These are phyloP conservation scores for Ormyrus nitidulus DNA, from an alignment of 2,888 invertebrate genomes.

Conservation along the genomic window DNA sequence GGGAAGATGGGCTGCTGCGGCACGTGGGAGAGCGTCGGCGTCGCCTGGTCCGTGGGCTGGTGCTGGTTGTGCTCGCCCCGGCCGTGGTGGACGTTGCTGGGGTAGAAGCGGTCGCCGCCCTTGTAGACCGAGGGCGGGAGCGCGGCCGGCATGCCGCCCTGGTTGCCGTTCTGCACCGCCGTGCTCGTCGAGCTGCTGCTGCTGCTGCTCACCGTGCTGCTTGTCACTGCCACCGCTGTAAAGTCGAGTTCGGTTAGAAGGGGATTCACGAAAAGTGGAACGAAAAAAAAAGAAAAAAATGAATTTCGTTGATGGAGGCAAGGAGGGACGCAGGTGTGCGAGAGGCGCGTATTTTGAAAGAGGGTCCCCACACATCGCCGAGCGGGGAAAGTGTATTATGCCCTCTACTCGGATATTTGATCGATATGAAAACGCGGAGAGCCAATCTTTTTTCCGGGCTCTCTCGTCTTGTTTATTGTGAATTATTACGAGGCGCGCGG, in stretches of 20 bases:
- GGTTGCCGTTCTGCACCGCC: conserved; percentile 68
- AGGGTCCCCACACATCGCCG: background rate
- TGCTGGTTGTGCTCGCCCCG: conserved; percentile 60
- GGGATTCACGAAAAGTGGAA: conserved; percentile 5
- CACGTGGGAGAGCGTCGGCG: conserved; percentile 77
- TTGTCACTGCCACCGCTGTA: conserved; percentile 77
- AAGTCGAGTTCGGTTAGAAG: background rate
- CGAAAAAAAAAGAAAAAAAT: conserved; percentile 38
- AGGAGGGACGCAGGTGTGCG: conserved; percentile 51
- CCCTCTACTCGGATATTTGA: conserved; percentile 47
- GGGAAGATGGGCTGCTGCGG: conserved; percentile 74
- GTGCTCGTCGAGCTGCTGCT: conserved; percentile 70
- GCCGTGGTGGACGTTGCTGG: conserved; percentile 70
- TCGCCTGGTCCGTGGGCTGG: conserved; percentile 69
- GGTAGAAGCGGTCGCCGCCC: conserved; percentile 74
- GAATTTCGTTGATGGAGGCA: conserved; percentile 55
- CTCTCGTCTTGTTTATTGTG: conserved; percentile 33
- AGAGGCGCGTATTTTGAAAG: conserved; percentile 32
- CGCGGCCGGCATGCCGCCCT: conserved; percentile 66
- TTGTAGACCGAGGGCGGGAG: conserved; percentile 75
- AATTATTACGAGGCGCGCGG: conserved; percentile 29
- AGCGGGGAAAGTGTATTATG: conserved; percentile 8
- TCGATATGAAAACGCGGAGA: conserved; percentile 36
- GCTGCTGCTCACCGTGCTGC: conserved; percentile 75
- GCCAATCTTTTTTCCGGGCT: conserved; percentile 9